phyloP scores from a whole-genome alignment of 2,113 vertebrate species.

The Junco hyemalis region DNA sequence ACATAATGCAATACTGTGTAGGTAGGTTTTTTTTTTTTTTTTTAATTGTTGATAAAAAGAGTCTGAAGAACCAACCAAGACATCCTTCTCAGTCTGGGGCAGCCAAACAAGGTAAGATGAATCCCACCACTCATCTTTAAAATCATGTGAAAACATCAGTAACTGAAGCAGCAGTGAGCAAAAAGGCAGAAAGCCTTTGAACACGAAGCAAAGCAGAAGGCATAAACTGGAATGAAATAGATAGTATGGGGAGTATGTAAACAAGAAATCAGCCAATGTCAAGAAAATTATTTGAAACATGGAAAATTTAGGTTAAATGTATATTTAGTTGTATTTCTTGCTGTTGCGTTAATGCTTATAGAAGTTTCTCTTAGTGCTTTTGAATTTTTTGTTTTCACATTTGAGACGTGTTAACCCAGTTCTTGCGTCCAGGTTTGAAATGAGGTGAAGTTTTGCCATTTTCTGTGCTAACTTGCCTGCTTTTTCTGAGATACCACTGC shows the following conservation, averaged over 20 bases:
- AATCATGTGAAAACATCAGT: neutral
- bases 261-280: neutral
- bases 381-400: neutral
- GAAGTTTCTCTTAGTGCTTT: neutral
- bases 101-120: neutral
- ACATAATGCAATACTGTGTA: neutral
- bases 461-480: neutral
- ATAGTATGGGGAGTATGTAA: neutral
- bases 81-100: neutral
- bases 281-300: neutral
- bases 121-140: neutral
- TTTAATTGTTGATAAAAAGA: neutral
- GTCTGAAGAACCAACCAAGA: neutral
- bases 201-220: neutral
- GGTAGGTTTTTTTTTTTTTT: neutral
- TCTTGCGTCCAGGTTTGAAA: neutral
- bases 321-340: neutral
- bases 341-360: neutral
- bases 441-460: neutral
- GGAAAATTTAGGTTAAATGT: neutral
- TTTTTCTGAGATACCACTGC: neutral
- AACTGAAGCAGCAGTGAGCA: neutral
- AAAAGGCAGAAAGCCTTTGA: neutral
- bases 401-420: neutral
- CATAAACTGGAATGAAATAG: neutral